phyloP scores from a whole-genome alignment of 2,113 vertebrate genomes.

The Galemys pyrenaicus region DNA sequence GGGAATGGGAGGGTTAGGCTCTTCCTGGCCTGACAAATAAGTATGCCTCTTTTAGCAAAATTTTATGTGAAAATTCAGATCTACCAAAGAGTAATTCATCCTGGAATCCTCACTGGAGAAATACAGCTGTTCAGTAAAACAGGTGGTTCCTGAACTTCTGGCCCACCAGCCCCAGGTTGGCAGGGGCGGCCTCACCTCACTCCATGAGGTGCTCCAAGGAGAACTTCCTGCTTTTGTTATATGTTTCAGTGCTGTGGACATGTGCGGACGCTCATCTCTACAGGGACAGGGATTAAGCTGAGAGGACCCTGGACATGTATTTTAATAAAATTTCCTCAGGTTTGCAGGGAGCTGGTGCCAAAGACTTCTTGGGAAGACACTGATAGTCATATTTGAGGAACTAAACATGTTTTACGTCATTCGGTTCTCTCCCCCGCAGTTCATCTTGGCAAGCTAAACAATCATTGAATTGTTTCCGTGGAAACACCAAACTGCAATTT shows the following conservation, averaged over 20 bases:
- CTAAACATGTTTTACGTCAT: conserved; percentile 41
- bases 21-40: background rate
- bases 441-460: conserved; percentile 64
- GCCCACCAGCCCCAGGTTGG: background rate
- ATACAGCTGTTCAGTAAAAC: background rate
- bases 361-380: background rate
- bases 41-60: background rate
- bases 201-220: background rate
- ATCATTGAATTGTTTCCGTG: conserved; percentile 75
- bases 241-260: background rate
- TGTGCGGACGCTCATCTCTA: background rate
- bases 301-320: background rate
- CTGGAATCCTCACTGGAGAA: background rate
- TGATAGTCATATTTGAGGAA: conserved; percentile 24
- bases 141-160: background rate
- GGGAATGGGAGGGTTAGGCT: background rate
- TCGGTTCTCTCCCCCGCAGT: conserved; percentile 28
- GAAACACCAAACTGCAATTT: conserved; percentile 71
- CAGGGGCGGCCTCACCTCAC: background rate
- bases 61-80: background rate
- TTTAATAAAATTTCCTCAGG: conserved; percentile 28
- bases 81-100: background rate
- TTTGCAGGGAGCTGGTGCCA: background rate
- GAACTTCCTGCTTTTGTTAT: background rate
- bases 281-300: background rate